Evolutionary conservation across 2,113 vertebrate species (phyloP).

Genomic region (Myrmophylax atrothorax): DNA sequence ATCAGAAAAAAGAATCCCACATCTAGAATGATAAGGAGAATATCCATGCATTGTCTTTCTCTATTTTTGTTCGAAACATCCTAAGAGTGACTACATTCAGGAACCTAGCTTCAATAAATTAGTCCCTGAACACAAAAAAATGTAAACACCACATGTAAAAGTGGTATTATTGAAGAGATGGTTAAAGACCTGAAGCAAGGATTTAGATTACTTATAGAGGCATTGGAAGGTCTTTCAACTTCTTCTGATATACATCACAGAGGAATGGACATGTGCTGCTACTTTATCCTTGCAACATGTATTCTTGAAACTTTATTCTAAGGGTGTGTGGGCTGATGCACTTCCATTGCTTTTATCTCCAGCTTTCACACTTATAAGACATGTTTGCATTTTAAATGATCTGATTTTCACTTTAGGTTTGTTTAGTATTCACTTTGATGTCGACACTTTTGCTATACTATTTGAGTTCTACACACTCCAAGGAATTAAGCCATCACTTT

Average conservation of each 20-base stretch:
- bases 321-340: background rate
- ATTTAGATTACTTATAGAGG: background rate
- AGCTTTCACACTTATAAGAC: background rate
- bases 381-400: slow-evolving; percentile 34
- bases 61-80: background rate
- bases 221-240: background rate
- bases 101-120: background rate
- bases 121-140: background rate
- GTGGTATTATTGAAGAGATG: background rate
- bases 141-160: background rate
- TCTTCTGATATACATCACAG: background rate
- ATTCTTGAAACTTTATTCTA: background rate
- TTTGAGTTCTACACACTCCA: background rate
- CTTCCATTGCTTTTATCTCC: background rate
- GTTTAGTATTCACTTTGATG: slow-evolving; percentile 24
- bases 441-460: background rate
- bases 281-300: background rate
- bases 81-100: fast-evolving
- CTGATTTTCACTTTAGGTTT: background rate
- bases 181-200: background rate
- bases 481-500: slow-evolving; percentile 1
- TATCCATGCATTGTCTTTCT: background rate
- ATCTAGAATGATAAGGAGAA: background rate
- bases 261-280: background rate
- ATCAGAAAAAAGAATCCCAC: background rate